Percentiles rank a stretch among this genome's conserved stretches.
Evolutionary conservation across 2,888 invertebrate genomes (phyloP).

Genomic region (Calliopum simillimum): DNA sequence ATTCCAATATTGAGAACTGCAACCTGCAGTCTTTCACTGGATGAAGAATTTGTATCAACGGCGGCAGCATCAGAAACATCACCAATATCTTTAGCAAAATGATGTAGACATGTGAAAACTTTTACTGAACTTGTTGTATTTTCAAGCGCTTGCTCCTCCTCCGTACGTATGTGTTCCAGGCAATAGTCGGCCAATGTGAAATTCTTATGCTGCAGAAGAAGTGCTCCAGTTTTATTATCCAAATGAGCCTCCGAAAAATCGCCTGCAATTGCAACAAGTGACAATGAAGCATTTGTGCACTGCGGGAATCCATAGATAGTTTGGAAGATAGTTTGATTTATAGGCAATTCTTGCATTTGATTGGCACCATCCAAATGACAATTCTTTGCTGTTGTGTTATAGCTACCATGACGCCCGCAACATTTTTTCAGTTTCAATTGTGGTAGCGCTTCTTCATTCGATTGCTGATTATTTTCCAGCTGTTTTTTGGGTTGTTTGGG

Average conservation of each 20-base stretch:
- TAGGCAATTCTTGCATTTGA: slow-evolving; percentile 48
- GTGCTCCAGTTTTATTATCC: slow-evolving; percentile 44
- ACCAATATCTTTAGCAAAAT: slow-evolving; percentile 62
- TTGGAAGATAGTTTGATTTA: slow-evolving; percentile 50
- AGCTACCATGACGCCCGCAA: slow-evolving; percentile 76
- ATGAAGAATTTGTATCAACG: slow-evolving; percentile 31
- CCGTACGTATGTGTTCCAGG: slow-evolving; percentile 52
- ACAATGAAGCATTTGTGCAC: slow-evolving; percentile 45
- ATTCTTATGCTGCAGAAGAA: slow-evolving; percentile 51
- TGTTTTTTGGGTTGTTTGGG: slow-evolving; percentile 61
- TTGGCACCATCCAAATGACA: slow-evolving; percentile 56
- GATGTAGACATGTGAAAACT: slow-evolving; percentile 74
- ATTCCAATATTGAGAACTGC: slow-evolving; percentile 82
- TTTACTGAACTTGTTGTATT: slow-evolving; percentile 64
- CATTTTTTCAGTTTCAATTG: slow-evolving; percentile 72
- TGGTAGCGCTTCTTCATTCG: slow-evolving; percentile 55
- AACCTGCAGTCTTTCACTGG: slow-evolving; percentile 69
- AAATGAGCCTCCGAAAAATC: slow-evolving; percentile 54
- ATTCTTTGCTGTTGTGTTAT: slow-evolving; percentile 70
- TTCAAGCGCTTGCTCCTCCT: background rate
- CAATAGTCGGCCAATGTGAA: slow-evolving; percentile 54
- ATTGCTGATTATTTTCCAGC: slow-evolving; percentile 34
- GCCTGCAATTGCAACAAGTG: slow-evolving; percentile 58
- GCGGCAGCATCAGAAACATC: slow-evolving; percentile 19
- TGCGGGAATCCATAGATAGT: slow-evolving; percentile 59